Evolutionary conservation across 2,888 invertebrate genomes (phyloP), one percentile per base, ranked within the genome.

Genomic region (Dryocosmus kuriphilus): DNA sequence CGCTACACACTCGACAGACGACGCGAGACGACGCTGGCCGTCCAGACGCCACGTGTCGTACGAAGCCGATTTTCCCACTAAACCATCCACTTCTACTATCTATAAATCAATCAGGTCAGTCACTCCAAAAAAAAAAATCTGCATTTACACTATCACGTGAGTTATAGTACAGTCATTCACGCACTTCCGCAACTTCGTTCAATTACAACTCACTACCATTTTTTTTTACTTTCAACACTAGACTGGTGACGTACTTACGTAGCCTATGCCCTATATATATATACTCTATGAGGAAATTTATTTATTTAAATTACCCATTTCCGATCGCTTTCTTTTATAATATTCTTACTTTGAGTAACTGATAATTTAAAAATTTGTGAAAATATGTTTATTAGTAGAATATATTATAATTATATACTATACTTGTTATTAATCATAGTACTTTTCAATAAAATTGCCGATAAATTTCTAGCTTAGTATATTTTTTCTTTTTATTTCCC

Each of bases 41-140:
- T 71, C 71, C 46, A 51, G 71, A 71, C 71, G 71, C 71, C 71
- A 71, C 71, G 71, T 71, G 51, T 71, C 46, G 27, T 71, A 38
- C 16, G 27, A 67, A 38, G 38, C 16, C 38, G 19, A 51, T 62
- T 46, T 71, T 51, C 30, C n/a, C 71, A 3, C 8, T 11, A 24
- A 65, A 65, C 16, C 22, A 41, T 38, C 22, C 14, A 61, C 41
- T 38, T 67, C 27, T 16, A 22, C n/a, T 30, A 71, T 71, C 46
- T 46, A 71, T 71, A 46, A 30, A 71, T 51, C 71, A 71, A 51
- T 71, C 27, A 71, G 71, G 71, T 71, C 30, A 71, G 71, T 71
- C 16, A 11, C 27, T 11, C n/a, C 2, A 11, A 19, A 19, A 19
- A n/a, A 19, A 19, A 71, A 51, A 51, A 19, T 41, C 8, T 11